Percentiles rank a stretch among this genome's conserved stretches.
Evolutionary conservation across 1,140 invertebrate species (phyloP).

Genomic region (Neelides sp.): DNA sequence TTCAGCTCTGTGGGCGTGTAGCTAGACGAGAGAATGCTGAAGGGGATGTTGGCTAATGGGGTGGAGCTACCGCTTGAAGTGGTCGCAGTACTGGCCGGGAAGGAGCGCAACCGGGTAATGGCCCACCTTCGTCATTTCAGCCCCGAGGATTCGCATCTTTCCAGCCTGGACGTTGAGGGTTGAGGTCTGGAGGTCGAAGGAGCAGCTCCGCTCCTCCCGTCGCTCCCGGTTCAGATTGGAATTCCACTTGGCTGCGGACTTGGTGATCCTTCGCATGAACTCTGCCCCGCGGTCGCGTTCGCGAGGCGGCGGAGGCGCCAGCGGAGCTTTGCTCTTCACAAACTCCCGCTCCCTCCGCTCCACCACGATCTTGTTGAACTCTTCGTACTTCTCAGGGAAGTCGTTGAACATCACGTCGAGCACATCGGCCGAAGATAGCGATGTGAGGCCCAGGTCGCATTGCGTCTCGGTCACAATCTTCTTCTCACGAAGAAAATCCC

Average conservation of each 20-base stretch:
- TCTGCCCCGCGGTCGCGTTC: conserved; percentile 36
- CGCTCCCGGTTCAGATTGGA: conserved; percentile 62
- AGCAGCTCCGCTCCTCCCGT: conserved; percentile 51
- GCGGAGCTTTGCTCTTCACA: conserved; percentile 43
- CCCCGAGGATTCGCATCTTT: conserved; percentile 37
- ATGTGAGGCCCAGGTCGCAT: conserved; percentile 70
- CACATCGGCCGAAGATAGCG: conserved; percentile 77
- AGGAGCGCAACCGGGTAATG: conserved; percentile 81
- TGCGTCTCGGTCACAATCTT: conserved; percentile 78
- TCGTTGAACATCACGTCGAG: conserved; percentile 88
- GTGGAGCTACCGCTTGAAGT: conserved; percentile 54
- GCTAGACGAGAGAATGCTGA: conserved; percentile 33
- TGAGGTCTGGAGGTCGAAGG: conserved; percentile 62
- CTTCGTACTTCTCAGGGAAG: conserved; percentile 89
- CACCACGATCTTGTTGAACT: conserved; percentile 69
- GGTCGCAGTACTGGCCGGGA: conserved; percentile 83
- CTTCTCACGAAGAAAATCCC: conserved; percentile 70
- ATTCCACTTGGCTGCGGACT: conserved; percentile 81
- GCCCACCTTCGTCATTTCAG: conserved; percentile 44
- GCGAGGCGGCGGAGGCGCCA: conserved; percentile 9
- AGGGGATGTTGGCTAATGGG: conserved; percentile 1
- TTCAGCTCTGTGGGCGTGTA: conserved; percentile 53
- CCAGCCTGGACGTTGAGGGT: conserved; percentile 54
- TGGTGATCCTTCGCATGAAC: conserved; percentile 69
- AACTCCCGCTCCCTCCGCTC: conserved; percentile 62